phyloP scores from a whole-genome alignment of 2,113 vertebrate genomes.

The Scopus umbretta region DNA sequence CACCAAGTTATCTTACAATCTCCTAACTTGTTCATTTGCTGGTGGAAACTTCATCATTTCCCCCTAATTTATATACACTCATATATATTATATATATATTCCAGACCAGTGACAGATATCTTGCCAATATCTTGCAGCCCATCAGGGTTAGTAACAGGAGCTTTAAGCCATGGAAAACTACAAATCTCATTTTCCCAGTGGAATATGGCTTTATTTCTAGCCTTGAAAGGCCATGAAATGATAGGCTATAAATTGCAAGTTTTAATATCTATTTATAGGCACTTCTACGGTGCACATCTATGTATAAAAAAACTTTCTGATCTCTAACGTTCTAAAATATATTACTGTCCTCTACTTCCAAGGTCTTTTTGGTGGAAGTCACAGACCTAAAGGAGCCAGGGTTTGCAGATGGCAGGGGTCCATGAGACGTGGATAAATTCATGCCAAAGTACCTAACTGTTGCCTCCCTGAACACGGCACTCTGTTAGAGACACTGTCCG shows the following conservation, averaged over 20 bases:
- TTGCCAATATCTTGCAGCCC: neutral
- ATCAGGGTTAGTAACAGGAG: constrained; percentile 19
- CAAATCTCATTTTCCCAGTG: constrained; percentile 57
- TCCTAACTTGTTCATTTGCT: neutral
- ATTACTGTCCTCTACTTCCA: constrained; percentile 41
- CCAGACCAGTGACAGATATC: neutral
- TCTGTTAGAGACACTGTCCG: neutral
- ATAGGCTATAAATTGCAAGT: constrained; percentile 59
- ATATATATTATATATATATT: neutral
- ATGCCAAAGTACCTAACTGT: neutral
- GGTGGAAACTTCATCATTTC: neutral
- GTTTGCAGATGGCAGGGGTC: neutral
- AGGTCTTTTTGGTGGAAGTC: constrained; percentile 18
- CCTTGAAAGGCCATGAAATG: constrained; percentile 58
- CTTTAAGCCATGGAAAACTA: constrained; percentile 42
- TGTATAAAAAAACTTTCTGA: constrained; percentile 42
- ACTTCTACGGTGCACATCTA: neutral
- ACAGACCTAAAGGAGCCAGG: neutral
- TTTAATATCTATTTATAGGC: constrained; percentile 63
- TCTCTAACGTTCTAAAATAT: constrained; percentile 44
- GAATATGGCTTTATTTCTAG: constrained; percentile 48
- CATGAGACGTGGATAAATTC: neutral
- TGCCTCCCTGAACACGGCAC: neutral
- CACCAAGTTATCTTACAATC: neutral
- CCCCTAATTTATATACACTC: constrained; percentile 22